A percentile compares a stretch with the other conserved stretches of the same genome.
phyloP scores from a whole-genome alignment of 2,888 invertebrate species.

The Capitulum mitella region DNA sequence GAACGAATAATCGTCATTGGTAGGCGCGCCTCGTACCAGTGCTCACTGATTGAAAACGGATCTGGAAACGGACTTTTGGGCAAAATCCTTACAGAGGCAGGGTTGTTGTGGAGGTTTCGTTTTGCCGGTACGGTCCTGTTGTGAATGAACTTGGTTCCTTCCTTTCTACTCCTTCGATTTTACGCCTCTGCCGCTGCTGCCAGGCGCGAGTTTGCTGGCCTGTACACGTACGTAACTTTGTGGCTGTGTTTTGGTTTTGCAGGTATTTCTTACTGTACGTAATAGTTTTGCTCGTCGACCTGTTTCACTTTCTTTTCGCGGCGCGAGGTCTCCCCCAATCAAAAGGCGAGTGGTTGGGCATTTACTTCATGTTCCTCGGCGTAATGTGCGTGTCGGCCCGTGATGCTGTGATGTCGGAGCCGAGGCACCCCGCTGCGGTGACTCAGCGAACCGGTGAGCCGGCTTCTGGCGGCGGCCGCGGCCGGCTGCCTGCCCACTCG shows the following conservation, averaged over 20 bases:
- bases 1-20: neutral
- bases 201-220: neutral
- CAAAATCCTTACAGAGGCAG: too few relatives aligned
- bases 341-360: neutral
- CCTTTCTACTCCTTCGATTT: neutral
- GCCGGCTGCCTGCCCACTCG: neutral
- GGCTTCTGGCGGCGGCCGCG: neutral
- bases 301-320: neutral
- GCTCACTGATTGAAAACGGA: too few relatives aligned
- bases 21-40: neutral
- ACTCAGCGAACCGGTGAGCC: neutral
- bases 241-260: constrained; percentile 22
- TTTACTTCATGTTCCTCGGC: neutral
- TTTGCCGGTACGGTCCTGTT: too few relatives aligned
- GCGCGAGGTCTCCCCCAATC: neutral
- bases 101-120: too few relatives aligned
- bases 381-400: neutral
- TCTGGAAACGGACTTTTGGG: too few relatives aligned
- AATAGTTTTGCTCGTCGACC: constrained; percentile 8
- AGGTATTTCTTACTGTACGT: constrained; percentile 14
- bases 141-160: neutral
- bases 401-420: neutral
- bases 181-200: neutral
- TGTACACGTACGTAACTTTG: neutral
- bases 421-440: neutral